Evolutionary conservation across 2,888 invertebrate species (phyloP).

Genomic region (Leistus spinibarbis): DNA sequence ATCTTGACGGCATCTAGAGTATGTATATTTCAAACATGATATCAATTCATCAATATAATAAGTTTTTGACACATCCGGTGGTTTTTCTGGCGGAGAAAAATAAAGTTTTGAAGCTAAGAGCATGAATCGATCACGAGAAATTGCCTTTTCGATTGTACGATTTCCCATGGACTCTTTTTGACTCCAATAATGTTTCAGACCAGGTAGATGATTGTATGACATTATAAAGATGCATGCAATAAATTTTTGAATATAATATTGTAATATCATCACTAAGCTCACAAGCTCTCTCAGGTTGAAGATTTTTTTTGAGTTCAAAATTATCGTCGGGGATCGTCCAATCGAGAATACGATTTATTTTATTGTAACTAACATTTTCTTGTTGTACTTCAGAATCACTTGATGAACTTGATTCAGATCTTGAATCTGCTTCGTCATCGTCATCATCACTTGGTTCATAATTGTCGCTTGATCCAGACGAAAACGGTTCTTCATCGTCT

Average conservation of each 20-base stretch:
- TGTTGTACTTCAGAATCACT: too few species aligned
- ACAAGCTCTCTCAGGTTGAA: constrained; percentile 13
- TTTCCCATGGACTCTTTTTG: constrained; percentile 29
- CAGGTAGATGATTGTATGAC: constrained; percentile 32
- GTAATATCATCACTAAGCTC: not conserved
- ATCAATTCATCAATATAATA: constrained; percentile 38
- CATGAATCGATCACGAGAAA: constrained; percentile 33
- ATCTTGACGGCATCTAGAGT: constrained; percentile 27
- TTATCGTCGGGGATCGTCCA: constrained; percentile 13
- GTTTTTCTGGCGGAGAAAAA: constrained; percentile 35
- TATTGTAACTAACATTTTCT: not conserved
- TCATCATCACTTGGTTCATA: not conserved
- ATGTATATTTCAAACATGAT: constrained; percentile 38
- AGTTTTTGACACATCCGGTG: constrained; percentile 15
- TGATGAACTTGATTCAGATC: not conserved
- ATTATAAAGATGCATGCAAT: constrained; percentile 30
- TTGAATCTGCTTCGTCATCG: not conserved
- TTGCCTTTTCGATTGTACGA: constrained; percentile 16
- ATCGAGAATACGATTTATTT: constrained; percentile 20
- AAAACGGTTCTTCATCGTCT: too few species aligned
- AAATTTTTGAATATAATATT: constrained; percentile 15
- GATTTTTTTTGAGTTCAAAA: constrained; percentile 19
- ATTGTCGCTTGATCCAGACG: not conserved
- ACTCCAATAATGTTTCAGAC: constrained; percentile 27
- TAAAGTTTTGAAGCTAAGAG: constrained; percentile 29